Base-by-base conservation (phyloP, 1,140 invertebrate species). In the Cataglyphis hispanica region DNA sequence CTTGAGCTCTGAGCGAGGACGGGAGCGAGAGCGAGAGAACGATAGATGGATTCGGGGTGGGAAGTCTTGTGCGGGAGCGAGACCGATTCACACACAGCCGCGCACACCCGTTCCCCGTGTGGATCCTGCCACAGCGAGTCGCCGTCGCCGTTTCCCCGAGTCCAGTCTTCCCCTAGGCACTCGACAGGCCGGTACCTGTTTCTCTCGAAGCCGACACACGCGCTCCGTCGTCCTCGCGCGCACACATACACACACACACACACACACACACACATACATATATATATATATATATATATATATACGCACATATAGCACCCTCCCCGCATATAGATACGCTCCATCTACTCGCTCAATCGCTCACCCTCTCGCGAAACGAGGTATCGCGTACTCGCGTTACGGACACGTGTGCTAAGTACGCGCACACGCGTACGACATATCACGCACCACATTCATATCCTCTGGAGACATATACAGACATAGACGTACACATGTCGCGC, bases 81-180 rank as follows among this genome's bases (percentile, higher is more conserved):
- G 78, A 83, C 53, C 53, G 78, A 58, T 43, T 60, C 37, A 60
- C 78, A 74, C 78, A 56, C 46, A 83, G 53, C 78, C 78, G 86
- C 83, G 67, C 87, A 50, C 25, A 19, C 76, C 66, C 76, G 70
- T 67, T 58, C 76, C 50, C 87, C 72, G 85, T 78, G 76, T 78
- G 76, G 86, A 84, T 91, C 90, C 87, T 89, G 70, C 74, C 84
- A 86, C 87, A 19, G 46, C 80, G 85, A 87, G 87, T 90, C 90
- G 90, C 61, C 78, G 90, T 61, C 91, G 90, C 61, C 80, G 90
- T 61, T 85, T 87, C 86, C 43, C 43, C 86, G 87, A 89, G 91
- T 94, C 91, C 91, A 95, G 94, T 95, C 93, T 95, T 94, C 93
- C 89, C 93, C 90, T 91, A 93, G 93, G 94, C 93, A 93, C 93